Evolutionary conservation across 2,888 invertebrate species (phyloP).

Genomic region (Dicyrtomina minuta): DNA sequence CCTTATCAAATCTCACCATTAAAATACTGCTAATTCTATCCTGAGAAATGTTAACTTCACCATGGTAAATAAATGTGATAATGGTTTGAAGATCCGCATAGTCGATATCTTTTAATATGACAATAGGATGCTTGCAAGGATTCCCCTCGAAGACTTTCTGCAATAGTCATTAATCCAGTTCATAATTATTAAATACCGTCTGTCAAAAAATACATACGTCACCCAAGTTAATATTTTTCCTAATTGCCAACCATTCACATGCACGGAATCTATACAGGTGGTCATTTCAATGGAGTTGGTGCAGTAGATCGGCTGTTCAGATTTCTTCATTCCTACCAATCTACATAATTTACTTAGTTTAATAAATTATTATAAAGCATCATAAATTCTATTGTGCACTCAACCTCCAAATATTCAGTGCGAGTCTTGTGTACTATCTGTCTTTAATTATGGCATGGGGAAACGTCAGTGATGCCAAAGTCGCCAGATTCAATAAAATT

Average conservation of each 20-base stretch:
- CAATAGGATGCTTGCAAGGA: slow-evolving; percentile 56
- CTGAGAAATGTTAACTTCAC: slow-evolving; percentile 87
- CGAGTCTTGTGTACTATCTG: too few species aligned
- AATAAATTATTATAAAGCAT: too few species aligned
- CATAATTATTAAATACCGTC: background rate
- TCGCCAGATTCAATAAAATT: too few species aligned
- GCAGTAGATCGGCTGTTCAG: too few species aligned
- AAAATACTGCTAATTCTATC: slow-evolving; percentile 72
- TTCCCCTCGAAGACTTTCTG: slow-evolving; percentile 55
- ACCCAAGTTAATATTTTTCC: background rate
- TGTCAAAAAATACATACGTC: background rate
- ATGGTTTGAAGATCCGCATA: slow-evolving; percentile 55
- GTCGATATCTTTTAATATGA: slow-evolving; percentile 56
- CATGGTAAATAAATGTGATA: slow-evolving; percentile 78
- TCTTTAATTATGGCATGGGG: too few species aligned
- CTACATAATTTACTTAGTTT: too few species aligned
- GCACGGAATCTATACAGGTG: too few species aligned
- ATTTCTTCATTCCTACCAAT: too few species aligned
- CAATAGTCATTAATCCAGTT: slow-evolving; percentile 17
- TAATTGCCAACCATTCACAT: background rate
- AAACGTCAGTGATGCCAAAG: too few species aligned
- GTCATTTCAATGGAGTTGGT: too few species aligned
- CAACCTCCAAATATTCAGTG: too few species aligned
- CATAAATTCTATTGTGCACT: too few species aligned
- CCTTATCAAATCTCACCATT: slow-evolving; percentile 56